These are phyloP conservation scores for Lumbricus terrestris DNA, from an alignment of 2,888 invertebrate genomes.

Conservation along the genomic window DNA sequence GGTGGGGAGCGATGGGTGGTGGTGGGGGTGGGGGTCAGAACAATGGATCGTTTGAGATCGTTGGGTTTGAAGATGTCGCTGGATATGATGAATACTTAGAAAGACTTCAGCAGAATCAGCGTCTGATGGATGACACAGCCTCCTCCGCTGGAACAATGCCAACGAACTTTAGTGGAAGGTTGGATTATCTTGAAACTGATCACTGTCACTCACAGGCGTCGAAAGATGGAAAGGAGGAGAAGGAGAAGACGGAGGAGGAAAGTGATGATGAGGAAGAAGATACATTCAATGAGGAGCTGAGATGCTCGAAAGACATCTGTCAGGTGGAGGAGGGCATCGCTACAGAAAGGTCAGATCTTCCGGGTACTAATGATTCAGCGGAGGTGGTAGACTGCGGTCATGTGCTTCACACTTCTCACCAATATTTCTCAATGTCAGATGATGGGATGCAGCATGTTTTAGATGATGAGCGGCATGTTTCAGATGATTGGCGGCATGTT, in stretches of 20 bases:
- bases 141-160: neutral
- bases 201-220: neutral
- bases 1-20: neutral
- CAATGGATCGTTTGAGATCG: conserved; percentile 52
- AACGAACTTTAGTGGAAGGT: neutral
- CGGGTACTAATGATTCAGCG: conserved; percentile 61
- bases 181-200: neutral
- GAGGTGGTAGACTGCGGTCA: conserved; percentile 63
- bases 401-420: conserved; percentile 6
- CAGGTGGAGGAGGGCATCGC: neutral
- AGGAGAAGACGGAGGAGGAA: conserved; percentile 14
- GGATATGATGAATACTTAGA: conserved; percentile 42
- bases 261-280: neutral
- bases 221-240: conserved; percentile 5
- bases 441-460: no score
- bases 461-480: neutral
- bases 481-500: neutral
- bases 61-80: conserved; percentile 45
- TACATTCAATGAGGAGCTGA: neutral
- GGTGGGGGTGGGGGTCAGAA: neutral
- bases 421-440: neutral
- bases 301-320: neutral
- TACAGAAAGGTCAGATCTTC: neutral
- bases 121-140: neutral
- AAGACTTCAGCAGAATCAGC: conserved; percentile 24